Percentiles rank a stretch among this genome's conserved stretches.
phyloP scores from a whole-genome alignment of 2,797 vertebrate genomes.

The Furcifer pardalis region DNA sequence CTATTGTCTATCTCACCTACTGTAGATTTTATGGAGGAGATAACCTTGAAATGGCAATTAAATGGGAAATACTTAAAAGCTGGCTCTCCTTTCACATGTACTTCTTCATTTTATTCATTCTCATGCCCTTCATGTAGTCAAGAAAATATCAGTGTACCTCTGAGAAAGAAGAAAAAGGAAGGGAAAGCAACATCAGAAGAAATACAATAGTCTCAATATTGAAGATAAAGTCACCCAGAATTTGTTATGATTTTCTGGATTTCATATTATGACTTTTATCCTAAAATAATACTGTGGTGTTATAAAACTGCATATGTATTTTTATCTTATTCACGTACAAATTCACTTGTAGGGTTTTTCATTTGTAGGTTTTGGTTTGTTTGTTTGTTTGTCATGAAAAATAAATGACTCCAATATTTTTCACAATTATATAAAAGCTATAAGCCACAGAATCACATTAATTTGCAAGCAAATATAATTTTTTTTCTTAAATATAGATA shows the following conservation, averaged over 20 bases:
- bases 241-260: neutral
- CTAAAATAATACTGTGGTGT: neutral
- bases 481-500: too few species aligned
- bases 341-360: neutral
- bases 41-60: neutral
- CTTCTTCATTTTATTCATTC: neutral
- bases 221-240: neutral
- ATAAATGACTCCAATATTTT: too few species aligned
- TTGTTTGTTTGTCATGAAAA: too few species aligned
- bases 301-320: neutral
- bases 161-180: neutral
- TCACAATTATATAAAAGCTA: too few species aligned
- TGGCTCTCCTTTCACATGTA: neutral
- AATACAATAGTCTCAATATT: neutral
- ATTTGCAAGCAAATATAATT: too few species aligned
- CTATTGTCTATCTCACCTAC: neutral
- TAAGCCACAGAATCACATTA: too few species aligned
- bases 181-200: too few species aligned
- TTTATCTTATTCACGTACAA: neutral
- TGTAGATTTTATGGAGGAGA: neutral
- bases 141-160: neutral
- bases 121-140: neutral
- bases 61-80: neutral
- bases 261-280: neutral
- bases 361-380: too few species aligned